Evolutionary conservation across 2,888 invertebrate genomes (phyloP).

Genomic region (Carterocephalus palaemon): DNA sequence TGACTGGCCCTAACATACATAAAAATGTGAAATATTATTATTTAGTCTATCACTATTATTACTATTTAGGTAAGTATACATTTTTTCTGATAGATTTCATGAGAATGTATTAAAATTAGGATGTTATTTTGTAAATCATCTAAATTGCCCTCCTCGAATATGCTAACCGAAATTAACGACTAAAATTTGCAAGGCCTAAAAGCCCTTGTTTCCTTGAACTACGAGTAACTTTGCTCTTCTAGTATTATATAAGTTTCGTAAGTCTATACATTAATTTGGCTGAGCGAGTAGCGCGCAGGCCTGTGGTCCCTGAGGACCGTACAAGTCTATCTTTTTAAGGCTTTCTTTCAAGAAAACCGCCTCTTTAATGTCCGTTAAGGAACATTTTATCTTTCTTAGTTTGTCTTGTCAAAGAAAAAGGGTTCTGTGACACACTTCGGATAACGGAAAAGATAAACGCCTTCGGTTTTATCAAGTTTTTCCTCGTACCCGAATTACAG

Average conservation of each 20-base stretch:
- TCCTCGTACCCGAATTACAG: slow-evolving; percentile 47
- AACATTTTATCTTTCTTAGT: slow-evolving; percentile 75
- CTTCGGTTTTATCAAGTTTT: slow-evolving; percentile 56
- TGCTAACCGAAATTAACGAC: too few relatives aligned
- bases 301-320: slow-evolving; percentile 50
- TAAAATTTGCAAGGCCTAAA: too few relatives aligned
- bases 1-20: too few relatives aligned
- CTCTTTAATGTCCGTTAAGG: slow-evolving; percentile 73
- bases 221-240: neutral
- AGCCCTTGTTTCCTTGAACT: too few relatives aligned
- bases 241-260: slow-evolving; percentile 36
- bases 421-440: slow-evolving; percentile 70
- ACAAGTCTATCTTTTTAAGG: slow-evolving; percentile 63
- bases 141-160: too few relatives aligned
- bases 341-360: slow-evolving; percentile 59
- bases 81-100: too few relatives aligned
- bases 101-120: too few relatives aligned
- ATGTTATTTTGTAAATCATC: too few relatives aligned
- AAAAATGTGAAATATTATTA: too few relatives aligned
- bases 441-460: slow-evolving; percentile 62
- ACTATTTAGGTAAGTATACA: too few relatives aligned
- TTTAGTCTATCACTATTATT: too few relatives aligned
- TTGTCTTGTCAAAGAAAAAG: slow-evolving; percentile 65
- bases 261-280: slow-evolving; percentile 62
- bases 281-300: slow-evolving; percentile 44